phyloP scores from a whole-genome alignment of 2,888 invertebrate genomes.

The Aleiodes leptofemur region DNA sequence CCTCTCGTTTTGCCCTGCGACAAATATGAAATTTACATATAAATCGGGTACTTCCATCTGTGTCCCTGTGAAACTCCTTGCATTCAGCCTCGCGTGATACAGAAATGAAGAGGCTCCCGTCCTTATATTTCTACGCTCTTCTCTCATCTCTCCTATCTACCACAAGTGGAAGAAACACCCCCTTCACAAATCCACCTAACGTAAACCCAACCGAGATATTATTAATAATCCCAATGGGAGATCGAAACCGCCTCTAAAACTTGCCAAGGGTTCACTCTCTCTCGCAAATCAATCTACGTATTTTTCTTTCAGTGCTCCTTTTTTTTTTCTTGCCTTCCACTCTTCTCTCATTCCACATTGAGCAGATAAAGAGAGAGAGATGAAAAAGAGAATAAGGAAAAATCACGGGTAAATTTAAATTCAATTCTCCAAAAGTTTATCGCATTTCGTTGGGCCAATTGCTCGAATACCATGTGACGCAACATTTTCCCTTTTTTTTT shows the following conservation, averaged over 20 bases:
- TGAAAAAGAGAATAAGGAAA: constrained; percentile 40
- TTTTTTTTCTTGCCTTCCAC: constrained; percentile 5
- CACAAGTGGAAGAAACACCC: constrained; percentile 47
- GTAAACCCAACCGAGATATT: constrained; percentile 65
- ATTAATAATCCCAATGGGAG: constrained; percentile 71
- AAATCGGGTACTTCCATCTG: constrained; percentile 82
- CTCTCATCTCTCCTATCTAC: constrained; percentile 18
- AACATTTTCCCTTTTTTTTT: background rate
- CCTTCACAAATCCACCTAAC: constrained; percentile 17
- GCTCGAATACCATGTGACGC: constrained; percentile 51
- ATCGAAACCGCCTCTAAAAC: constrained; percentile 68
- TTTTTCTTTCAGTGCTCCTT: constrained; percentile 41
- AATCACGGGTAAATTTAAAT: constrained; percentile 66
- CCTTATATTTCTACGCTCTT: constrained; percentile 8
- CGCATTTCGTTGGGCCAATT: constrained; percentile 68
- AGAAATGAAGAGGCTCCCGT: constrained; percentile 70
- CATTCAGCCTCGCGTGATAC: constrained; percentile 69
- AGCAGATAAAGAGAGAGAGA: constrained; percentile 38
- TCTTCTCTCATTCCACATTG: constrained; percentile 34
- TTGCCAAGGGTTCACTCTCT: constrained; percentile 32
- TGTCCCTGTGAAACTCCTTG: constrained; percentile 69
- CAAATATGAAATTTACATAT: constrained; percentile 83
- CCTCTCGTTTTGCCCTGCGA: constrained; percentile 70
- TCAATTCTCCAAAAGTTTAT: constrained; percentile 69
- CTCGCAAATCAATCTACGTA: constrained; percentile 46